Conservation (phyloP, 2,888 invertebrate genomes). For the Nymphalis polychloros region DNA sequence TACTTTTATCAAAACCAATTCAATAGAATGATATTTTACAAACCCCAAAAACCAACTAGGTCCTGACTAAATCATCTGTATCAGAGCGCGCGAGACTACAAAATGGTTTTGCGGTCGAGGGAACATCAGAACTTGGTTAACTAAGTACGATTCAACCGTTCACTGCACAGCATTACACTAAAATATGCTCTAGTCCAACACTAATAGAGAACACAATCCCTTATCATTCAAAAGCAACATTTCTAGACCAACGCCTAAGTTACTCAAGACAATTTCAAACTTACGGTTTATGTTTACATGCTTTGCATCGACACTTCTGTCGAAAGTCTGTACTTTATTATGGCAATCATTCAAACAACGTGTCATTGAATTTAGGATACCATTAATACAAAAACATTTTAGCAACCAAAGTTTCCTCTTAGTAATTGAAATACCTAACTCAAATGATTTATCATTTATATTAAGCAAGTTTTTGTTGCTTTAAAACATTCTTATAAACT, state of each 20-base stretch:
- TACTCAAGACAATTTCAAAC: constrained; percentile 1
- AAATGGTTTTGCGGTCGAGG: constrained; percentile 23
- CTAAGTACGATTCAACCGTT: background rate
- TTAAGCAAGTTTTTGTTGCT: too few species aligned
- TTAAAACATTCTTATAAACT: too few species aligned
- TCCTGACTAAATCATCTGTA: constrained; percentile 5
- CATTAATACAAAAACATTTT: too few species aligned
- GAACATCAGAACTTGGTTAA: constrained; percentile 9
- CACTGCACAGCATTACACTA: background rate
- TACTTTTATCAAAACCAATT: too few species aligned
- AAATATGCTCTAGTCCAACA: background rate
- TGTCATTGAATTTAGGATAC: background rate
- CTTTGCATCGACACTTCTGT: constrained; percentile 5
- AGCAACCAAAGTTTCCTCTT: too few species aligned
- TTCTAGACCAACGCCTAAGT: background rate
- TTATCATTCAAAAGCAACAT: background rate
- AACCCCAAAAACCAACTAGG: background rate
- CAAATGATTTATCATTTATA: too few species aligned
- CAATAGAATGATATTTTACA: background rate
- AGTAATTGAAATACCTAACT: too few species aligned
- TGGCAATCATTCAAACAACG: background rate
- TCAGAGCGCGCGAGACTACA: constrained; percentile 15
- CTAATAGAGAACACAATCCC: background rate
- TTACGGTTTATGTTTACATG: constrained; percentile 6
- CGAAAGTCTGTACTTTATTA: background rate